Evolutionary conservation across 2,888 invertebrate species (phyloP).

Genomic region (Proisotoma minuta): DNA sequence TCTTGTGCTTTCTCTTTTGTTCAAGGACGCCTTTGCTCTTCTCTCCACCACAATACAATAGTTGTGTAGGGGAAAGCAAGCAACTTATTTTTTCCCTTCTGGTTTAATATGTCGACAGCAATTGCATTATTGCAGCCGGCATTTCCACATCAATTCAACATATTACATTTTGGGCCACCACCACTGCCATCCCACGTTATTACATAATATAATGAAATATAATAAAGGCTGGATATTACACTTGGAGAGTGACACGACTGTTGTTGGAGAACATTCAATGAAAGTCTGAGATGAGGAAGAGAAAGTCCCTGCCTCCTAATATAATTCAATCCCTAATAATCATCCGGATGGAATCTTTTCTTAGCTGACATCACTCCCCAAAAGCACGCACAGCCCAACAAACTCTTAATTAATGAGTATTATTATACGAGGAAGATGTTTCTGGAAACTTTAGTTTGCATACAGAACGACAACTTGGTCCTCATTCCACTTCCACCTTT

Average conservation of each 20-base stretch:
- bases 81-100: too few species aligned
- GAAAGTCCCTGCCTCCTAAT: background rate
- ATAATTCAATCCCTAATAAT: slow-evolving; percentile 14
- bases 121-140: too few species aligned
- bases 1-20: too few species aligned
- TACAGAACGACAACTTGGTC: background rate
- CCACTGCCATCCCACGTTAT: background rate
- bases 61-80: too few species aligned
- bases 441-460: too few species aligned
- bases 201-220: slow-evolving; percentile 2
- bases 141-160: slow-evolving; percentile 4
- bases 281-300: background rate
- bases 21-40: too few species aligned
- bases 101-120: too few species aligned
- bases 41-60: too few species aligned
- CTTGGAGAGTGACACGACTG: background rate
- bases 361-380: slow-evolving; percentile 8
- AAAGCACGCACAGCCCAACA: slow-evolving; percentile 3
- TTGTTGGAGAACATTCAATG: background rate
- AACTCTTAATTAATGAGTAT: background rate
- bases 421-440: too few species aligned
- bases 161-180: slow-evolving; percentile 3
- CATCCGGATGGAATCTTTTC: slow-evolving; percentile 5
- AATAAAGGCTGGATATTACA: slow-evolving; percentile 3
- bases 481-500: background rate